These are phyloP conservation scores for Sebastes kiyomatsui DNA, from an alignment of 2,797 vertebrate genomes.

Conservation along the genomic window DNA sequence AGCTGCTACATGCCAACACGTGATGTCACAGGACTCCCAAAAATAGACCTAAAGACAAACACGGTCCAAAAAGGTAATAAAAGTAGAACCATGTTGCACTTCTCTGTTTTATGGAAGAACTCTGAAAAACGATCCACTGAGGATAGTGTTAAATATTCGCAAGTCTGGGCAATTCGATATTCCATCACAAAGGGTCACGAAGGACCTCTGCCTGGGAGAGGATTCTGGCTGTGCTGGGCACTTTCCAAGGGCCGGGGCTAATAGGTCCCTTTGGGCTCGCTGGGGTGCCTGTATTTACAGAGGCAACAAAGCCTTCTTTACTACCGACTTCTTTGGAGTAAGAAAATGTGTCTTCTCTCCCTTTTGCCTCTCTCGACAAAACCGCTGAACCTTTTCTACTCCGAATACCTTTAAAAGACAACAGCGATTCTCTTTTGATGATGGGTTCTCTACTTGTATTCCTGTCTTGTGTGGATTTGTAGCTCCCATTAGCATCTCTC, in stretches of 20 bases:
- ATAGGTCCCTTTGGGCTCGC: constrained; percentile 79
- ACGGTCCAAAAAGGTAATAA: constrained; percentile 31
- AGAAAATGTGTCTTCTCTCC: constrained; percentile 35
- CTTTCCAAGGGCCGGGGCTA: constrained; percentile 90
- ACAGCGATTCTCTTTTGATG: constrained; percentile 50
- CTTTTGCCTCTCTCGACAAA: constrained; percentile 39
- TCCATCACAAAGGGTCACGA: constrained; percentile 70
- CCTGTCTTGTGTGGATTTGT: constrained; percentile 36
- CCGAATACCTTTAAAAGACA: constrained; percentile 46
- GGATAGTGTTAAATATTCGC: constrained; percentile 33
- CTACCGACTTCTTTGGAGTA: constrained; percentile 53
- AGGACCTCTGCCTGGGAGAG: constrained; percentile 80
- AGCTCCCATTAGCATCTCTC: constrained; percentile 57
- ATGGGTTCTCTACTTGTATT: constrained; percentile 39
- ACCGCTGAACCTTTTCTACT: constrained; percentile 49
- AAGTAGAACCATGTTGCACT: constrained; percentile 46
- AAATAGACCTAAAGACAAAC: constrained; percentile 37
- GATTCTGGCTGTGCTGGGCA: constrained; percentile 86
- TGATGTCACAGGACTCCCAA: constrained; percentile 39
- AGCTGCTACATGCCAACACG: constrained; percentile 69
- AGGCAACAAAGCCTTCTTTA: constrained; percentile 33
- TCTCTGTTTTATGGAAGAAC: constrained; percentile 70
- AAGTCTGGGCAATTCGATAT: constrained; percentile 38
- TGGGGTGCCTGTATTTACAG: constrained; percentile 53
- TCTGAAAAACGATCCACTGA: constrained; percentile 60